Evolutionary conservation across 2,888 invertebrate genomes (phyloP), one percentile per base, ranked within the genome.

Genomic region (Perizoma flavofasciatum): DNA sequence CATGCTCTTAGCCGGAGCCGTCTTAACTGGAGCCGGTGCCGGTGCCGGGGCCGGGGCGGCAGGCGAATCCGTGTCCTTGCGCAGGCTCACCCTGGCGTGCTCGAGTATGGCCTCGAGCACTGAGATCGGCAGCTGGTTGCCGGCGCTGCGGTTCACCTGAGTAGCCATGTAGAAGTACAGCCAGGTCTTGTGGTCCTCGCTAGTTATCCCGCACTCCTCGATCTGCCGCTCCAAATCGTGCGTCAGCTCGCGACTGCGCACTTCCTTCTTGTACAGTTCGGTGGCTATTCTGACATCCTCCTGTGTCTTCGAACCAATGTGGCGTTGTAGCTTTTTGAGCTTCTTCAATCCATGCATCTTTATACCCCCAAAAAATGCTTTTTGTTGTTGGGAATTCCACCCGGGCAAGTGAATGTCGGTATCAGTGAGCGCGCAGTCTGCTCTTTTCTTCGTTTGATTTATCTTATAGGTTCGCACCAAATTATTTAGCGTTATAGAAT

Each of bases 231-330:
- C 59, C 35, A 59, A 41, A 35, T 50, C 54, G 5, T 2, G 22
- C 4, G 47, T 37, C 22, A 59, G 50, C 47, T 54, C 54, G 11
- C 59, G 45, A 10, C 35, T 50, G 3, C 50, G 49, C 0, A 54
- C 11, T 59, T 54, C 54, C 9, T 43, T 59, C 34, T 59, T 59
- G 37, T 50, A 59, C 7, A 54, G 46, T 45, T 59, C 59, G 0
- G 34, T 49, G 35, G 59, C 59, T 9, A 59, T 59, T 47, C 59
- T 54, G 32, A 59, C 50, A 1, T 59, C 54, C 6, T 59, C 59
- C 5, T 54, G 50, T 6, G 59, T 59, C 41, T 59, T 59, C 0
- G 59, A 9, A 43, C 34, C 54, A n/a, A 59, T n/a, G 11, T 50
- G 50, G 37, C 59, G 54, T n/a, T 59, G 58, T 7, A 59, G 44